Percentiles rank a stretch among this genome's conserved stretches.
These are phyloP conservation scores for Colletes gigas DNA, from an alignment of 1,140 invertebrate species.

Conservation along the genomic window DNA sequence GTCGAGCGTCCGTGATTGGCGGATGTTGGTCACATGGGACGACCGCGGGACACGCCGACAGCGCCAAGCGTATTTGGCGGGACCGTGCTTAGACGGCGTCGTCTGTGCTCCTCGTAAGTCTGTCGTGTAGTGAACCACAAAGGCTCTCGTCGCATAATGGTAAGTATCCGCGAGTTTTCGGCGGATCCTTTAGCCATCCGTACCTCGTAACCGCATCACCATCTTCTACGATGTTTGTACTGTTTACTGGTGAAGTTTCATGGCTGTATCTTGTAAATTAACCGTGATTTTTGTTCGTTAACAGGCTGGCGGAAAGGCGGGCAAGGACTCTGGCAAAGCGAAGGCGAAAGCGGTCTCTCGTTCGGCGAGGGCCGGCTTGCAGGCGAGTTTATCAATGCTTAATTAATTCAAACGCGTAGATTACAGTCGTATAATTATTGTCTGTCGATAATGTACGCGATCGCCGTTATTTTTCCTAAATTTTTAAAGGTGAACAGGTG, in stretches of 20 bases:
- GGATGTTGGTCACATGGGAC: constrained; percentile 66
- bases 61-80: constrained; percentile 78
- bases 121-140: constrained; percentile 70
- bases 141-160: constrained; percentile 76
- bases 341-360: constrained; percentile 99
- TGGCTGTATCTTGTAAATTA: constrained; percentile 75
- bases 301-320: constrained; percentile 99
- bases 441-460: neutral
- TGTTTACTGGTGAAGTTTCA: constrained; percentile 78
- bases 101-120: constrained; percentile 69
- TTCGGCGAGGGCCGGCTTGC: constrained; percentile 97
- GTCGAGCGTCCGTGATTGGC: constrained; percentile 60
- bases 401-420: neutral
- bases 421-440: neutral
- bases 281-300: constrained; percentile 75
- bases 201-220: constrained; percentile 43
- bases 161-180: constrained; percentile 81
- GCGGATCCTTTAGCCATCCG: constrained; percentile 72
- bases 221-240: constrained; percentile 57
- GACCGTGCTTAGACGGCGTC: constrained; percentile 74
- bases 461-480: neutral
- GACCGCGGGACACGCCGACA: constrained; percentile 63
- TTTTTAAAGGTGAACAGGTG: constrained; percentile 62
- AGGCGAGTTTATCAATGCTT: constrained; percentile 85
- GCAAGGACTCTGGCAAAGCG: constrained; percentile 99